Evolutionary conservation across 2,888 invertebrate species (phyloP).

Genomic region (Ormia ochracea): DNA sequence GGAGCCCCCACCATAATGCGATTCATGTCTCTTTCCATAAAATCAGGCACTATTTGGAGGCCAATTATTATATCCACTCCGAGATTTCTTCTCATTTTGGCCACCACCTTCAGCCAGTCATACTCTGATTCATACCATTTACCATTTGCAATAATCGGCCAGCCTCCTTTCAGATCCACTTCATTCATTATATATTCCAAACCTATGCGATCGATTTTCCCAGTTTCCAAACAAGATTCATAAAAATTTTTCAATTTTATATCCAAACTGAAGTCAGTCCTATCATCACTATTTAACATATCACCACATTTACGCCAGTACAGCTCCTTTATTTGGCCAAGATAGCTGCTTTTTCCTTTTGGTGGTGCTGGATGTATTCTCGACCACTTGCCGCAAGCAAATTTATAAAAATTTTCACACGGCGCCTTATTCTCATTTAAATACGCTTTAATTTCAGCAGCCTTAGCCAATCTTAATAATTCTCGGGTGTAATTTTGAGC

Average conservation of each 20-base stretch:
- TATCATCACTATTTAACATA: slow-evolving; percentile 65
- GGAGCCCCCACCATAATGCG: slow-evolving; percentile 73
- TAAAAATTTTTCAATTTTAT: slow-evolving; percentile 70
- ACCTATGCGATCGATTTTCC: slow-evolving; percentile 63
- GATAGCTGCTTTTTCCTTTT: slow-evolving; percentile 67
- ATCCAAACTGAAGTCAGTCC: slow-evolving; percentile 68
- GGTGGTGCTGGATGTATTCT: slow-evolving; percentile 68
- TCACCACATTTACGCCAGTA: slow-evolving; percentile 71
- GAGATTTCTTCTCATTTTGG: slow-evolving; percentile 68
- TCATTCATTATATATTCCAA: slow-evolving; percentile 66
- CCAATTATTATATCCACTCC: slow-evolving; percentile 74
- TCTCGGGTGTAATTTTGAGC: slow-evolving; percentile 69
- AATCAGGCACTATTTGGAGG: slow-evolving; percentile 71
- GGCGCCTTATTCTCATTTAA: slow-evolving; percentile 67
- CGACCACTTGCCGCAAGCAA: slow-evolving; percentile 74
- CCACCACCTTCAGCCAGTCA: slow-evolving; percentile 72
- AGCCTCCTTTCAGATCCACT: slow-evolving; percentile 71
- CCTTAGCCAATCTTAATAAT: slow-evolving; percentile 71
- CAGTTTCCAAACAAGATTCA: slow-evolving; percentile 67
- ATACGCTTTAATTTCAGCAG: slow-evolving; percentile 70
- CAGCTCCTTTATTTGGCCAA: slow-evolving; percentile 70
- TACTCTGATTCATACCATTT: slow-evolving; percentile 72
- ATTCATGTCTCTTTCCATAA: slow-evolving; percentile 69
- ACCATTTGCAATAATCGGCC: slow-evolving; percentile 69
- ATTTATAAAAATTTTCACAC: slow-evolving; percentile 72